Conservation (phyloP, 2,888 invertebrate genomes). For the Eurytoma californica region DNA sequence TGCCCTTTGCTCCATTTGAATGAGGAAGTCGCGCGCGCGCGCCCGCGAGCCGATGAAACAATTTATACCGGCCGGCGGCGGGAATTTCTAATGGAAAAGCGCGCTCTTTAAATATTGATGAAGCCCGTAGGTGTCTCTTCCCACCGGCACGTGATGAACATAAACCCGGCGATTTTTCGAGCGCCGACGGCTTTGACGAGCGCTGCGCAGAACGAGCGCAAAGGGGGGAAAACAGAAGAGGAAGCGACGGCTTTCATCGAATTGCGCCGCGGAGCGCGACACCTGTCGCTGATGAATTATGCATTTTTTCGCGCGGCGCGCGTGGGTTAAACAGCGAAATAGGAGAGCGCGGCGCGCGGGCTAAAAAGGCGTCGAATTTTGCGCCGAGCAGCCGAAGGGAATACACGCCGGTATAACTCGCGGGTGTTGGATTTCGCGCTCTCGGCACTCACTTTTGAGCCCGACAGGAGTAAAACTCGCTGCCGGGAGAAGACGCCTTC, state of each 20-base stretch:
- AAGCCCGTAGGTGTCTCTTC: constrained; percentile 10
- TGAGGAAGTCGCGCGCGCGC: constrained; percentile 44
- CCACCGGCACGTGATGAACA: constrained; percentile 38
- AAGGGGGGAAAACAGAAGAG: no score
- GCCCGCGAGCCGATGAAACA: constrained; percentile 36
- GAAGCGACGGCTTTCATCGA: no score
- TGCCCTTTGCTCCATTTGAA: constrained; percentile 34
- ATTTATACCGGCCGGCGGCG: constrained; percentile 42
- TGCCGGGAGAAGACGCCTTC: background rate
- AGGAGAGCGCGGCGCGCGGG: no score
- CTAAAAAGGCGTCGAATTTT: no score
- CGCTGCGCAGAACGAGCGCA: background rate
- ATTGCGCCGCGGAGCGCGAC: no score
- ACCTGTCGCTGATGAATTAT: background rate
- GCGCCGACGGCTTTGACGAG: background rate
- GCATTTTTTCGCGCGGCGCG: no score
- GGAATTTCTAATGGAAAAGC: constrained; percentile 48
- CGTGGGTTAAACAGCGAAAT: no score
- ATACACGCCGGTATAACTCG: no score
- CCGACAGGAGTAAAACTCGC: background rate
- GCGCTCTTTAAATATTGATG: constrained; percentile 51
- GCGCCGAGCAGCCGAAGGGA: no score
- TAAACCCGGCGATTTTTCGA: background rate
- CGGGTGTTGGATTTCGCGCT: no score
- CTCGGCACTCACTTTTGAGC: constrained; percentile 9